These are phyloP conservation scores for Pseudobourletiella spinata DNA, from an alignment of 1,140 invertebrate genomes.

Conservation along the genomic window DNA sequence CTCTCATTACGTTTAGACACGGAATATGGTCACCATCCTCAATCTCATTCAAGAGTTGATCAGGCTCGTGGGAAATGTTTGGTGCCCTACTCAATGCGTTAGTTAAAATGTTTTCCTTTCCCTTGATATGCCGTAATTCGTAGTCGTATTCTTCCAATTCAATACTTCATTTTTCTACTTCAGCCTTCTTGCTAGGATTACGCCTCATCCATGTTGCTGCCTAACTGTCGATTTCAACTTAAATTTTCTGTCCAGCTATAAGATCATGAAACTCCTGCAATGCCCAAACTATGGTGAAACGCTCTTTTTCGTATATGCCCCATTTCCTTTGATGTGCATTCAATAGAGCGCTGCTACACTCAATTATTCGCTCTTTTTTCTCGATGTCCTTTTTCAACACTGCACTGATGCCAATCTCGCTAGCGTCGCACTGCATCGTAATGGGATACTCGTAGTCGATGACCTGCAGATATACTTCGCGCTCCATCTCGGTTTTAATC, in stretches of 20 bases:
- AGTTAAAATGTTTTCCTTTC: neutral
- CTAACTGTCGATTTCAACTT: conserved; percentile 21
- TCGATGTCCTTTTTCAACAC: conserved; percentile 5
- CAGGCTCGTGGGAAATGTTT: neutral
- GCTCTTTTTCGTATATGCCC: conserved; percentile 18
- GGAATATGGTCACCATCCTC: neutral
- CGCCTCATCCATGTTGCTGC: conserved; percentile 17
- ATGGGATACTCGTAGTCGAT: conserved; percentile 22
- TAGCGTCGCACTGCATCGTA: conserved; percentile 11
- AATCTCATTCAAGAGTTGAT: neutral
- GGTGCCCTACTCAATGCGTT: conserved; percentile 4
- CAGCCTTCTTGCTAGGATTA: conserved; percentile 2
- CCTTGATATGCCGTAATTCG: neutral
- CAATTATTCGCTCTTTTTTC: neutral
- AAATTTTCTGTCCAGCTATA: conserved; percentile 18
- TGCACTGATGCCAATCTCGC: conserved; percentile 9
- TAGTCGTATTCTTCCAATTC: neutral
- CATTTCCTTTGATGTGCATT: conserved; percentile 9
- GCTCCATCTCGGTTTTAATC: conserved; percentile 15
- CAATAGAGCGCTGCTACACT: conserved; percentile 13
- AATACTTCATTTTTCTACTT: conserved; percentile 28
- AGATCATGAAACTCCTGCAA: conserved; percentile 21
- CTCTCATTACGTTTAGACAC: neutral
- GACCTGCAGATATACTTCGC: conserved; percentile 6
- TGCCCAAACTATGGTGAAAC: conserved; percentile 21